Percentiles rank a stretch among this genome's conserved stretches.
Evolutionary conservation across 2,888 invertebrate genomes (phyloP).

Genomic region (Melinaea marsaeus): DNA sequence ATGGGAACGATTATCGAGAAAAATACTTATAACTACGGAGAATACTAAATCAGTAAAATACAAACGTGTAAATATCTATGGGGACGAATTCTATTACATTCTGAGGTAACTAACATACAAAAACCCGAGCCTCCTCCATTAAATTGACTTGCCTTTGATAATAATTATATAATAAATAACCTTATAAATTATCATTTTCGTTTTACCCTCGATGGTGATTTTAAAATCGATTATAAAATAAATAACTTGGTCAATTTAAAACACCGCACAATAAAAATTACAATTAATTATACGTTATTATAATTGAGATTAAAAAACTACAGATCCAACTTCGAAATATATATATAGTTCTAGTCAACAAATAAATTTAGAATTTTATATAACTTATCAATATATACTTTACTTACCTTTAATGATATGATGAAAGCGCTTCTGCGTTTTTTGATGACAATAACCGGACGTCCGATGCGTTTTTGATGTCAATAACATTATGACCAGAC

Average conservation of each 20-base stretch:
- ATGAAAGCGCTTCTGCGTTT: conserved; percentile 56
- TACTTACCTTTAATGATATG: conserved; percentile 73
- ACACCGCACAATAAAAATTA: too few species aligned
- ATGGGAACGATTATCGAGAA: neutral
- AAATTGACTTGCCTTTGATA: conserved; percentile 12
- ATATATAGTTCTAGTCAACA: conserved; percentile 21
- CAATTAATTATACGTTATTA: too few species aligned
- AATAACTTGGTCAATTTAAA: too few species aligned
- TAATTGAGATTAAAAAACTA: too few species aligned
- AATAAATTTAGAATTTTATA: conserved; percentile 23
- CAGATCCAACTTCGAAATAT: conserved; percentile 6
- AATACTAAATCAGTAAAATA: neutral
- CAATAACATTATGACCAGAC: too few species aligned
- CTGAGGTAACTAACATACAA: conserved; percentile 27
- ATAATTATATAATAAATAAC: conserved; percentile 11
- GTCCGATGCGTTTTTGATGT: neutral
- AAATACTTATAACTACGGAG: neutral
- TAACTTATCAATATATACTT: conserved; percentile 38
- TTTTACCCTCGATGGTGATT: too few species aligned
- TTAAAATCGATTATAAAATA: too few species aligned
- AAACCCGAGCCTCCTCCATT: conserved; percentile 11
- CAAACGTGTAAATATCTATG: conserved; percentile 4
- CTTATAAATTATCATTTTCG: neutral
- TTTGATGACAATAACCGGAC: conserved; percentile 4
- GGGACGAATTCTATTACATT: conserved; percentile 28